Evolutionary conservation across 2,888 invertebrate genomes (phyloP).

Genomic region (Plagodis dolabraria): DNA sequence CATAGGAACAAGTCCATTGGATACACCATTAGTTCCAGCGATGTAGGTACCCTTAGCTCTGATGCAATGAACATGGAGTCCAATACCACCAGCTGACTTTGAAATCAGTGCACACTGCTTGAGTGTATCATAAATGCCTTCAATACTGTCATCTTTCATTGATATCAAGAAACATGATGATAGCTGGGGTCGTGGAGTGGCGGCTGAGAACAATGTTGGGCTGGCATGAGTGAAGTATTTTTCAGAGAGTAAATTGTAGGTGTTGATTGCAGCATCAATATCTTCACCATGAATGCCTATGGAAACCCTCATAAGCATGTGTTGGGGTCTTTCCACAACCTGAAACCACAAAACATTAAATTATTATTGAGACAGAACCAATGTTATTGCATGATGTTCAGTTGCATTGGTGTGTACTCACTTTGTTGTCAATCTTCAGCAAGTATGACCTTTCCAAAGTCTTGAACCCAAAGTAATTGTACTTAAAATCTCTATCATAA

Average conservation of each 20-base stretch:
- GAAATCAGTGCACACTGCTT: constrained; percentile 97
- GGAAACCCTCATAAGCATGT: constrained; percentile 99
- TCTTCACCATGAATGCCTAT: constrained; percentile 98
- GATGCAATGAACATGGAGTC: constrained; percentile 97
- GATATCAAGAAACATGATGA: constrained; percentile 98
- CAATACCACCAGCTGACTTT: constrained; percentile 98
- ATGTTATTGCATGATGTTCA: not conserved
- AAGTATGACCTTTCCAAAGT: constrained; percentile 98
- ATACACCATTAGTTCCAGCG: constrained; percentile 96
- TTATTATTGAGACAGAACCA: not conserved
- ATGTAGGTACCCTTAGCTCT: constrained; percentile 96
- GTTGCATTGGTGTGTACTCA: constrained; percentile 35
- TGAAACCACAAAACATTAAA: constrained; percentile 35
- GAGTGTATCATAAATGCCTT: constrained; percentile 96
- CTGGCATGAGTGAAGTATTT: constrained; percentile 99
- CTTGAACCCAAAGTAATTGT: constrained; percentile 99
- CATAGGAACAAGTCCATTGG: constrained; percentile 98
- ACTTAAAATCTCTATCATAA: constrained; percentile 98
- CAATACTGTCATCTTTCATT: constrained; percentile 97
- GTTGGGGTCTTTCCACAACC: constrained; percentile 98
- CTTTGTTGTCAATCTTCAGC: constrained; percentile 94
- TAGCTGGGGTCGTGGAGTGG: constrained; percentile 95
- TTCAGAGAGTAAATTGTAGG: constrained; percentile 97
- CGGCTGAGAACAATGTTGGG: constrained; percentile 98
- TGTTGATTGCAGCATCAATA: constrained; percentile 96